Base-by-base conservation (phyloP, 2,113 vertebrate species). In the Hystrix brachyura region DNA sequence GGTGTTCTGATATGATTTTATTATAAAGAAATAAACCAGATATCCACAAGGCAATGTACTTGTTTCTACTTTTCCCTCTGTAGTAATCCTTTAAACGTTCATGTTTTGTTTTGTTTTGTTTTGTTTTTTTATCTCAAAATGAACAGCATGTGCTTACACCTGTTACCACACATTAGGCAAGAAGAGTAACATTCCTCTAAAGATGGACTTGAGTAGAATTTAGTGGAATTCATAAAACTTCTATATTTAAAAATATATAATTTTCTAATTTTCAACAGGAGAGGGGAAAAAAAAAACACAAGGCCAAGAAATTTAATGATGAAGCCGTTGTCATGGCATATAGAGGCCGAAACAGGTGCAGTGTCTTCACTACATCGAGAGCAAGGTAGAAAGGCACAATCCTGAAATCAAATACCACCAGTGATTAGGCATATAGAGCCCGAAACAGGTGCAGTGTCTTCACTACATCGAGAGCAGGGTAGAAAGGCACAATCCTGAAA, bases 331-430 rank as follows among this genome's bases (percentile, higher is more conserved):
- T 94, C 62, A n/a, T 10, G 14, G 12, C 11, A 1, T 29, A 7
- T 10, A 17, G 67, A 81, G 13, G 11, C 80, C 53, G 64, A 84
- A 72, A 10, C 23, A n/a, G 85, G 46, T n/a, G 5, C 2, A 38
- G 0, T 72, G 0, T 46, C 48, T 59, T 3, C 18, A 19, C 23
- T 5, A 0, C 19, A 82, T 76, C 27, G 0, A 2, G 34, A 11
- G 21, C 8, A 8, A 1, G 3, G 2, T 3, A 13, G 32, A 51
- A 6, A 48, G 32, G 21, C 6, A 6, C 10, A 12, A 0, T 21
- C 38, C 57, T 64, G 12, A 69, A 64, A 57, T 38, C 5, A 82
- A 80, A 57, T 15, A 17, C 34, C 38, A 17, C 46, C 62, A n/a
- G 19, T 51, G n/a, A n/a, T n/a, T n/a, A n/a, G 14, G 12, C 11